These are phyloP conservation scores for Acrossocheilus fasciatus DNA, from an alignment of 2,797 vertebrate species.

Conservation along the genomic window DNA sequence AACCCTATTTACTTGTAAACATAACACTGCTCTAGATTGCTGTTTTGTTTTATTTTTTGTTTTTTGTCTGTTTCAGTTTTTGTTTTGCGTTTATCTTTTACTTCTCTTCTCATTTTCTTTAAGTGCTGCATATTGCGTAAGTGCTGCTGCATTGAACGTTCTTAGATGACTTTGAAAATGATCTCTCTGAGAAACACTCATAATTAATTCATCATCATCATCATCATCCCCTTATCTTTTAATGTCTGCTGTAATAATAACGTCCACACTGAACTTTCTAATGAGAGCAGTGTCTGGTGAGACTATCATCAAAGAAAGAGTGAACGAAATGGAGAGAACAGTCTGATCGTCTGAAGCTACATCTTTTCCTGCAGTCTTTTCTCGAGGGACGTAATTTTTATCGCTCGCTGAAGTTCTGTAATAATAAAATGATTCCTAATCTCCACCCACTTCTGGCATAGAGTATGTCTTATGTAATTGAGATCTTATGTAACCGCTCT, in stretches of 20 bases:
- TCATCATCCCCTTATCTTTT: slow-evolving; percentile 16
- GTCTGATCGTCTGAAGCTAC: neutral
- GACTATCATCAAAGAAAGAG: neutral
- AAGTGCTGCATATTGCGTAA: neutral
- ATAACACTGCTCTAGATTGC: neutral
- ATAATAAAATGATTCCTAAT: slow-evolving; percentile 49
- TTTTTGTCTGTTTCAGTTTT: neutral
- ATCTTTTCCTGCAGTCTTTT: slow-evolving; percentile 3
- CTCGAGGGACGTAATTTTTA: slow-evolving; percentile 26
- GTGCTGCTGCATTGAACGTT: neutral
- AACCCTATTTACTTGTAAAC: neutral
- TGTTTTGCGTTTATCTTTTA: neutral
- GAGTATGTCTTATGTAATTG: slow-evolving; percentile 54
- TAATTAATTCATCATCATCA: neutral
- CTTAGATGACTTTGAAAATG: slow-evolving; percentile 11
- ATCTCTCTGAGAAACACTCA: neutral
- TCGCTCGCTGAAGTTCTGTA: slow-evolving; percentile 35
- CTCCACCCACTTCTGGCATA: slow-evolving; percentile 46
- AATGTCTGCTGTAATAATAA: slow-evolving; percentile 25
- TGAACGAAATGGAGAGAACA: neutral
- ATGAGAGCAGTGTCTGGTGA: slow-evolving; percentile 1
- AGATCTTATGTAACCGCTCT: slow-evolving; percentile 52
- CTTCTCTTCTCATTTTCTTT: neutral
- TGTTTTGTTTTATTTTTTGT: neutral
- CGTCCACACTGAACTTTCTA: neutral